Conservation (phyloP, 1,140 invertebrate genomes). For the Cydia pomonella region DNA sequence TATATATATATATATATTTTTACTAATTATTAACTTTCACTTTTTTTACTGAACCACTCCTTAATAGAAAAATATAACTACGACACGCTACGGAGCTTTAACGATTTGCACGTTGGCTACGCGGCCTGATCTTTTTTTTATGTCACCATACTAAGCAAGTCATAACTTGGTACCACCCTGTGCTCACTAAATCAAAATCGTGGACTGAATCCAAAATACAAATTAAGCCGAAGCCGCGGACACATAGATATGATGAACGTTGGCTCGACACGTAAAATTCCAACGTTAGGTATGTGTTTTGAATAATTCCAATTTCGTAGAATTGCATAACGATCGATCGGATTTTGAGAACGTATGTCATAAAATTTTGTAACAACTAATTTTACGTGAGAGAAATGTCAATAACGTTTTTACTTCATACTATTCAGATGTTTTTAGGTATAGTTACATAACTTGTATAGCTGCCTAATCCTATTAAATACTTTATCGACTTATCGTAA, state of each 20-base stretch:
- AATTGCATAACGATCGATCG: constrained; percentile 30
- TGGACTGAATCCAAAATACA: constrained; percentile 19
- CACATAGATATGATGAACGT: constrained; percentile 20
- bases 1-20: too few species aligned
- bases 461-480: not conserved
- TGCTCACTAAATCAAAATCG: not conserved
- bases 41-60: too few species aligned
- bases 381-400: not conserved
- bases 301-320: constrained; percentile 32
- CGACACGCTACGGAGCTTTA: too few species aligned
- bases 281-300: constrained; percentile 14
- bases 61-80: too few species aligned
- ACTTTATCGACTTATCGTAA: not conserved
- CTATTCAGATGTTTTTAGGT: too few species aligned
- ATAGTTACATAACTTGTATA: not conserved
- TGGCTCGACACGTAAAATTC: constrained; percentile 14
- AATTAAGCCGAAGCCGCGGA: constrained; percentile 12
- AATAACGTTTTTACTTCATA: not conserved
- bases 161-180: too few species aligned
- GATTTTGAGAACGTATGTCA: constrained; percentile 10
- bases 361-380: constrained; percentile 26
- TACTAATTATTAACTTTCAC: too few species aligned
- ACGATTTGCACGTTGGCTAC: too few species aligned
- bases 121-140: too few species aligned
- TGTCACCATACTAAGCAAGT: too few species aligned